These are phyloP conservation scores for Boleophthalmus pectinirostris DNA, from an alignment of 2,113 vertebrate species.

Conservation along the genomic window DNA sequence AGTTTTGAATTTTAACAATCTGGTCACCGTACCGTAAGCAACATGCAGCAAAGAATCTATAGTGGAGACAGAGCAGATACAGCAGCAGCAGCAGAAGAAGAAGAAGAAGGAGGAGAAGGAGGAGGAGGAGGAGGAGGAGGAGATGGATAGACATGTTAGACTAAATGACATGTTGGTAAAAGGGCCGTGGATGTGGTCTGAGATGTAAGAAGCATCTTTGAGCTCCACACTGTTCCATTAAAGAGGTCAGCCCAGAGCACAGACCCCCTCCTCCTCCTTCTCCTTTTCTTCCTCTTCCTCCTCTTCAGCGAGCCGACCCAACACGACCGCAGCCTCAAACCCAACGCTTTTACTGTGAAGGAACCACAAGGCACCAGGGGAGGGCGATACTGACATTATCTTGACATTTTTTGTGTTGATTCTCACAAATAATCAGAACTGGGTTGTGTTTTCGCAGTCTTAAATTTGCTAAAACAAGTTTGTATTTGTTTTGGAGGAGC, in stretches of 20 bases:
- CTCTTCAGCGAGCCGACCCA: too few species aligned
- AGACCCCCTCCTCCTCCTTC: too few species aligned
- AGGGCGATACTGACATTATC: too few species aligned
- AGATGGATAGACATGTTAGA: slow-evolving; percentile 67
- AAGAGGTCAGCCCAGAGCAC: slow-evolving; percentile 55
- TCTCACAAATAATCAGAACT: not conserved
- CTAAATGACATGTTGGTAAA: slow-evolving; percentile 72
- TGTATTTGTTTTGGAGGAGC: not conserved
- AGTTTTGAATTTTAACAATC: too few species aligned
- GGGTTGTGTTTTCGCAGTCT: not conserved
- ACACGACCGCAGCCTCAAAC: too few species aligned
- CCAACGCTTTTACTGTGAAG: not conserved
- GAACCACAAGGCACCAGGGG: not conserved
- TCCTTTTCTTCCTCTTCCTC: too few species aligned
- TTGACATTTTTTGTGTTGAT: too few species aligned
- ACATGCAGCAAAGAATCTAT: too few species aligned
- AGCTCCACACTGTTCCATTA: slow-evolving; percentile 64
- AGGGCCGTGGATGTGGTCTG: slow-evolving; percentile 56
- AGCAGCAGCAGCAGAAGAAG: too few species aligned
- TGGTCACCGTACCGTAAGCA: too few species aligned
- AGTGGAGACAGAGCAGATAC: too few species aligned
- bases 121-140: slow-evolving; percentile 41
- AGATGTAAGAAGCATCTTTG: slow-evolving; percentile 57
- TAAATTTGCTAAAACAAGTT: not conserved
- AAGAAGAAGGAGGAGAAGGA: slow-evolving; percentile 49